Evolutionary conservation across 2,888 invertebrate genomes (phyloP).

Genomic region (Trissoscelio sp.): DNA sequence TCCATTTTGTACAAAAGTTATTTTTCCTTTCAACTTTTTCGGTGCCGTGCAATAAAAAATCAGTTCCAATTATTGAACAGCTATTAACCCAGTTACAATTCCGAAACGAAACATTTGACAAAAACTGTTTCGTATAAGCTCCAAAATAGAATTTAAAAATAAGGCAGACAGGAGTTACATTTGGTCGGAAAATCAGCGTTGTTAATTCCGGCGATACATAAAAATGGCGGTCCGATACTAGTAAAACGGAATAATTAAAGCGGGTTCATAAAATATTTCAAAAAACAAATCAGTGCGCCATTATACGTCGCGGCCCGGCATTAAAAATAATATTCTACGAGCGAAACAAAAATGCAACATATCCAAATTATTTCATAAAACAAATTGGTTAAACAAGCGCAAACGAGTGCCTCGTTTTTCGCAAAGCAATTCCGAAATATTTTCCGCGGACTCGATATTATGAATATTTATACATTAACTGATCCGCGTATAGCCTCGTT

Average conservation of each 20-base stretch:
- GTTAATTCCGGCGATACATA: slow-evolving; percentile 22
- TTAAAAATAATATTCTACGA: slow-evolving; percentile 51
- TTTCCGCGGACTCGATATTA: slow-evolving; percentile 48
- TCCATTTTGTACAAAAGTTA: no score
- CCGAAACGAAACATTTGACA: no score
- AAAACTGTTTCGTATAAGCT: no score
- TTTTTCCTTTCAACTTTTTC: no score
- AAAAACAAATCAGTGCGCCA: slow-evolving; percentile 55
- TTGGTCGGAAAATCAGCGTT: slow-evolving; percentile 5
- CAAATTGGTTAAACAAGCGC: slow-evolving; percentile 56
- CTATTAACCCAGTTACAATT: no score
- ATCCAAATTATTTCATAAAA: slow-evolving; percentile 58
- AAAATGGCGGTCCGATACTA: slow-evolving; percentile 22
- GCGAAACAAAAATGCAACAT: slow-evolving; percentile 43
- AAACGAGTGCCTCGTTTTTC: slow-evolving; percentile 52
- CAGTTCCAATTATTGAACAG: no score
- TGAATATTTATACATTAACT: slow-evolving; percentile 64
- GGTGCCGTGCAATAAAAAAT: no score
- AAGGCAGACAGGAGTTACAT: slow-evolving; percentile 12
- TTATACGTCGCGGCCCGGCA: slow-evolving; percentile 28
- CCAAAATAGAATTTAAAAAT: slow-evolving; percentile 23
- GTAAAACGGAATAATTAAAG: slow-evolving; percentile 56
- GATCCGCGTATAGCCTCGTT: slow-evolving; percentile 24
- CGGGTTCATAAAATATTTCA: slow-evolving; percentile 36
- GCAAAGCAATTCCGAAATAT: slow-evolving; percentile 41